These are phyloP conservation scores for Holotrichia oblita DNA, from an alignment of 1,140 invertebrate genomes.

Conservation along the genomic window DNA sequence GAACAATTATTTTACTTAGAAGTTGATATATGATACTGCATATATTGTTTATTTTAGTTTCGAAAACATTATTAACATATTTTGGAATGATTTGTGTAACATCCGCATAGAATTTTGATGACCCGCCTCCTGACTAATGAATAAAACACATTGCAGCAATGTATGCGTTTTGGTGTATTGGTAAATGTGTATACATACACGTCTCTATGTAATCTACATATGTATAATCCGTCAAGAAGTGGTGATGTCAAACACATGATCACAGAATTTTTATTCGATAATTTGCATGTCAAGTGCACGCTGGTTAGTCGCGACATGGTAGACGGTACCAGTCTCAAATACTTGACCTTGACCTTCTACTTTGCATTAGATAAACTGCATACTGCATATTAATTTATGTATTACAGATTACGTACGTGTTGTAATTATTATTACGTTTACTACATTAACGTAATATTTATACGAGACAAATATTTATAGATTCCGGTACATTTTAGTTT, in stretches of 20 bases:
- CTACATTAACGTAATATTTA: neutral
- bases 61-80: neutral
- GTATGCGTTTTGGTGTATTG: neutral
- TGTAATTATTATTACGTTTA: neutral
- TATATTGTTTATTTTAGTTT: too few species aligned
- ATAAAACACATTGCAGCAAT: neutral
- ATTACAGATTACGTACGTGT: neutral
- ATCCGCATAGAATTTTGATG: neutral
- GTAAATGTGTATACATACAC: neutral
- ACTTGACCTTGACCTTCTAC: conserved; percentile 29
- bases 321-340: conserved; percentile 17
- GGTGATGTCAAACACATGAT: conserved; percentile 18
- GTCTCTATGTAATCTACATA: neutral
- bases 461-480: neutral
- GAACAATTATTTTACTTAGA: too few species aligned
- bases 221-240: neutral
- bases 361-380: conserved; percentile 27
- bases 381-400: neutral
- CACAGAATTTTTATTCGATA: conserved; percentile 31
- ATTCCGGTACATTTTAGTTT: neutral
- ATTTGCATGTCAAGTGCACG: conserved; percentile 26
- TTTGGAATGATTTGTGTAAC: neutral
- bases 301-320: neutral
- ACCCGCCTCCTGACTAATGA: neutral
- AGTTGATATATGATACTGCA: too few species aligned